These are phyloP conservation scores for Natrix natrix DNA, from an alignment of 2,797 vertebrate genomes.

Conservation along the genomic window DNA sequence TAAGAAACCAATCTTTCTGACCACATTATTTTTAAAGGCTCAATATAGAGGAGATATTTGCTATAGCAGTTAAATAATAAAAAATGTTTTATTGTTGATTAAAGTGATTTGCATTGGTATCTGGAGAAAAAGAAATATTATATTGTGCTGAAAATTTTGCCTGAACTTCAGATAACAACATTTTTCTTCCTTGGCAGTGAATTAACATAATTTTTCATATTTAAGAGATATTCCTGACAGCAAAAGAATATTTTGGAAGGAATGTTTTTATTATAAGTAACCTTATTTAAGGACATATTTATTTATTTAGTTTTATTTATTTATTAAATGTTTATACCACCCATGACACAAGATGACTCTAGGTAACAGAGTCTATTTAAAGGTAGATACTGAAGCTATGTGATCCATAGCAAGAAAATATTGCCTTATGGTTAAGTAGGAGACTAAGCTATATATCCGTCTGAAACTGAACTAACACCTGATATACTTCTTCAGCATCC, in stretches of 20 bases:
- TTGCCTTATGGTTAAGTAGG: neutral
- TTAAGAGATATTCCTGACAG: neutral
- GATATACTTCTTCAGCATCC: neutral
- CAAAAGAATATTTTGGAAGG: neutral
- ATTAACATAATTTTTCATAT: neutral
- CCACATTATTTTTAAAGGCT: slow-evolving; percentile 12
- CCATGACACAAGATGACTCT: neutral
- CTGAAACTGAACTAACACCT: slow-evolving; percentile 14
- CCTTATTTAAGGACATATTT: neutral
- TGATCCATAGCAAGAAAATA: neutral
- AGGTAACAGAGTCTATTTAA: neutral
- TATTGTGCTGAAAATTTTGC: neutral
- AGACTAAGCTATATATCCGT: neutral
- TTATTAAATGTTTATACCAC: neutral
- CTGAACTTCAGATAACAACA: neutral
- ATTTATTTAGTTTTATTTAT: neutral
- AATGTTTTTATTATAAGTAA: slow-evolving; percentile 3
- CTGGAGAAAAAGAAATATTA: neutral
- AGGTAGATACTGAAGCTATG: neutral
- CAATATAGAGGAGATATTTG: neutral
- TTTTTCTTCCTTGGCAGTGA: neutral
- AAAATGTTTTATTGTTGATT: neutral
- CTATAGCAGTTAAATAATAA: neutral
- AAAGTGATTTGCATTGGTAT: neutral
- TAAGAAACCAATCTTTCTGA: neutral